A percentile compares a stretch with the other conserved stretches of the same genome.
Conservation (phyloP, 2,113 vertebrate species). For the Mohoua ochrocephala region DNA sequence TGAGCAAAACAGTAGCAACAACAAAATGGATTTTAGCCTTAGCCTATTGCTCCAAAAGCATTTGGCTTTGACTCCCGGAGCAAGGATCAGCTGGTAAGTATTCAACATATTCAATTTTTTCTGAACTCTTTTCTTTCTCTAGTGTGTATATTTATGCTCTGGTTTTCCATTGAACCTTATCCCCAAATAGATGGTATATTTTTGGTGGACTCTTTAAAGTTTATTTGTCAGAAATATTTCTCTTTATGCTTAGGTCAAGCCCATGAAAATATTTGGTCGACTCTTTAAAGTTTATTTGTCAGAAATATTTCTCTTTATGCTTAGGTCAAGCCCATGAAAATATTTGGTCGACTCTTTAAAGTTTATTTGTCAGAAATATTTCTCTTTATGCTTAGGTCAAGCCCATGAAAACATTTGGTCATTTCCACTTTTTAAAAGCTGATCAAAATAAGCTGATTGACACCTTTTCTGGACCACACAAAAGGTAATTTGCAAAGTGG, state of each 20-base stretch:
- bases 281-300: too few species aligned
- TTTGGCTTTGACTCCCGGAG: background rate
- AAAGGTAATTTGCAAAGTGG: background rate
- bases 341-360: too few species aligned
- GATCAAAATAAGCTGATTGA: background rate
- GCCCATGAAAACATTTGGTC: background rate
- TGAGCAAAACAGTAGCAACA: background rate
- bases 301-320: too few species aligned
- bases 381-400: too few species aligned
- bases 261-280: too few species aligned
- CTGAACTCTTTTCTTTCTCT: background rate
- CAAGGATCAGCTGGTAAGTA: background rate
- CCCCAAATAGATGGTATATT: background rate
- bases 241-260: background rate
- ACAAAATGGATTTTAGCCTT: background rate
- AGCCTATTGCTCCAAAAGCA: background rate
- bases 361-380: too few species aligned
- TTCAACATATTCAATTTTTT: background rate
- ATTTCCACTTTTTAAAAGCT: background rate
- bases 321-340: too few species aligned
- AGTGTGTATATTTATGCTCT: background rate
- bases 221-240: background rate
- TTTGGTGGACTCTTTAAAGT: background rate
- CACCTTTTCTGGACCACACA: background rate
- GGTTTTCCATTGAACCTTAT: background rate